phyloP scores from a whole-genome alignment of 2,797 vertebrate genomes.

The Epinephelus coioides region DNA sequence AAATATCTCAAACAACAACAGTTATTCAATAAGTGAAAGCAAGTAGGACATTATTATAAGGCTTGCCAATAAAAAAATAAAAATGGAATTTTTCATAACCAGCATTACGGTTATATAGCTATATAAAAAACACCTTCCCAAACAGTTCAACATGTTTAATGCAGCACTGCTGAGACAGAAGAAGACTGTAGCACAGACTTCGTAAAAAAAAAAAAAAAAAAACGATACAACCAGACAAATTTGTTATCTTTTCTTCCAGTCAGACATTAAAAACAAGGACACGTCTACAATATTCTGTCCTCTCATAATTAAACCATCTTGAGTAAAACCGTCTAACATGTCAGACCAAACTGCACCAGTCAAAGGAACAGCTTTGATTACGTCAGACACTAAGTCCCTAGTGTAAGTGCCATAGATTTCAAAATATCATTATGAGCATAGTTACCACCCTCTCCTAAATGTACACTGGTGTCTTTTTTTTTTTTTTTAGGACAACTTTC shows the following conservation, averaged over 20 bases:
- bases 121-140: neutral
- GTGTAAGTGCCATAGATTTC: neutral
- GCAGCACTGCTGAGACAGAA: neutral
- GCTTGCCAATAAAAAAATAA: neutral
- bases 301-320: neutral
- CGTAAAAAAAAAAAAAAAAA: neutral
- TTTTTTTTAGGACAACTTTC: neutral
- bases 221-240: neutral
- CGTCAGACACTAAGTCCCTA: neutral
- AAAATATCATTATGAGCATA: neutral
- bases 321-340: neutral
- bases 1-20: constrained; percentile 64
- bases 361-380: neutral
- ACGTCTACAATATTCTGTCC: neutral
- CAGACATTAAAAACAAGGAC: neutral
- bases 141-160: neutral
- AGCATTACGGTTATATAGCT: neutral
- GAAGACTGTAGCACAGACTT: neutral
- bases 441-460: neutral
- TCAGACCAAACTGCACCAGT: neutral
- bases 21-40: constrained; percentile 8
- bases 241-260: neutral
- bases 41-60: neutral
- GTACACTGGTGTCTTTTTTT: neutral
- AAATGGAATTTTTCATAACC: neutral